Base-by-base conservation (phyloP, 2,888 invertebrate genomes). In the Cordylochernes scorpioides region DNA sequence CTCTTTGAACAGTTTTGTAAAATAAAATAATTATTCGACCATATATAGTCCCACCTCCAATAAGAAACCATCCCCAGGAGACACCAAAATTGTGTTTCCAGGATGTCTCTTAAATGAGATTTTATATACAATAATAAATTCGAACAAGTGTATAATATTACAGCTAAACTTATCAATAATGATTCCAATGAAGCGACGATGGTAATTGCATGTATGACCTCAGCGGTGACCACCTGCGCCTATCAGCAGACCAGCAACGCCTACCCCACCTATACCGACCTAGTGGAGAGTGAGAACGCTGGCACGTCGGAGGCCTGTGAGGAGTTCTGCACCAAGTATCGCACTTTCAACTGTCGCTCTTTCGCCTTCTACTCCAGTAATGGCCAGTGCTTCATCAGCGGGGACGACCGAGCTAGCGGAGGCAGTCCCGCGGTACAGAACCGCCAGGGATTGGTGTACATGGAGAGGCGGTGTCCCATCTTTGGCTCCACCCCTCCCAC, bases 321-420 rank as follows among this genome's bases (percentile, higher is more conserved):
- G 34, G 41, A 46, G 4, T 44, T 46, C 16, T 55, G 55, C 35
- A 48, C 48, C 31, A 45, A 44, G 17, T 49, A 50, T 33, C 39
- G 45, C n/a, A 46, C 48, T 24, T 54, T 55, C 44, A 46, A 49
- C 28, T 55, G 55, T 35, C 46, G 54, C 12, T 51, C 54, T 0
- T 52, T 48, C 35, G 49, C 54, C 7, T 54, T 49, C 39, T 53
- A 53, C 36, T 46, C 49, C 5, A 46, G 51, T 17, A 53, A 49
- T 4, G 47, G 49, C 4, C 53, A 54, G 40, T 55, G 55, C 35
- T 53, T 55, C 39, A 44, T 55, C 24, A 51, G 51, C 17, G 54
- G 53, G 4, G 43, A 43, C 25, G 43, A 43, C 26, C 24, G 35
- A 13, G 33, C 33, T 5, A 39, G 39, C 19, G 43, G 39, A 9